Base-by-base conservation (phyloP, 2,113 vertebrate species). In the Cacatua alba region DNA sequence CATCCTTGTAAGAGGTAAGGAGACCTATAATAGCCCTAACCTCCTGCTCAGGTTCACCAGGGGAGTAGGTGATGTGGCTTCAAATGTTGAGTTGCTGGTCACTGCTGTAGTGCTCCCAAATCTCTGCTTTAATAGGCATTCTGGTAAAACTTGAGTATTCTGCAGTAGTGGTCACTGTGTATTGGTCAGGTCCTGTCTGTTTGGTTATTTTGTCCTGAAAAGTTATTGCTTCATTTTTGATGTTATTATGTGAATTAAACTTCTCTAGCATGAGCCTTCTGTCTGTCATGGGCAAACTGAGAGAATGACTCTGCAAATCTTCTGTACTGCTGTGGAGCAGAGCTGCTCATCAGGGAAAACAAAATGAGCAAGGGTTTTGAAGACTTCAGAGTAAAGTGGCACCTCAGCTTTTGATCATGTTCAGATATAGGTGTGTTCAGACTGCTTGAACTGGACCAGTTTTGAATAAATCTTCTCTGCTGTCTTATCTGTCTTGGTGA, bases 221-320 rank as follows among this genome's bases (percentile, higher is more conserved):
- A 0, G 3, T 12, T 85, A 14, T 43, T 81, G 29, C 33, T 82
- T 83, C 1, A 10, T 57, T 86, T 88, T 49, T 57, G 33, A 7
- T 67, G 17, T 57, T 18, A 37, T 76, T 37, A 21, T 31, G 5
- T 78, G 76, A 78, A n/a, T 81, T 86, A 13, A 2, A 39, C 35
- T 52, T 41, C 28, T 76, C 15, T 33, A 53, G 31, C 4, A 0
- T 0, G 2, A 90, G 23, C 35, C 57, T 94, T 68, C 37, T 88
- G 13, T 53, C 48, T 77, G 11, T 74, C 13, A 3, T 28, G 69
- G 33, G 1, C 80, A 92, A n/a, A 10, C 46, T 29, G 64, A n/a
- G 75, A 55, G 82, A 83, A 93, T 91, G 94, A 93, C 90, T 95
- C 64, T 92, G 95, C 77, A 89, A 17, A 46, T 83, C 70, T 80